Conservation (phyloP, 1,140 invertebrate species). For the Eubasilissa regina region DNA sequence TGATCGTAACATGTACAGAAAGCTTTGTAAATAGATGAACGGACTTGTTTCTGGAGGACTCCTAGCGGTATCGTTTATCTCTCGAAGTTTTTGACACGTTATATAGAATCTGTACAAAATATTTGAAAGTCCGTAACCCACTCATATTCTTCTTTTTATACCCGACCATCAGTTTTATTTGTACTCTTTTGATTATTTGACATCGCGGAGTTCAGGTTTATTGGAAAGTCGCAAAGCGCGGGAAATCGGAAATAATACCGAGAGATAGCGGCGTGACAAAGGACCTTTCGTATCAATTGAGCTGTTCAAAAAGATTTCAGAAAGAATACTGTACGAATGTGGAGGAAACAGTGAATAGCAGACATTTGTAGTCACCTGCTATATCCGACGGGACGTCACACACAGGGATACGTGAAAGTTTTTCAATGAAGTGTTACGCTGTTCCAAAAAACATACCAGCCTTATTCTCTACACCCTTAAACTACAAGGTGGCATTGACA, state of each 20-base stretch:
- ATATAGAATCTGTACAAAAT: background rate
- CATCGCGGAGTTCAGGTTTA: background rate
- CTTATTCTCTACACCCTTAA: background rate
- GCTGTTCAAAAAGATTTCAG: constrained; percentile 25
- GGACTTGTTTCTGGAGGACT: background rate
- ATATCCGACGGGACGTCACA: constrained; percentile 15
- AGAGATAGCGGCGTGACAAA: constrained; percentile 26
- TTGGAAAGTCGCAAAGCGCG: constrained; percentile 20
- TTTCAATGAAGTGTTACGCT: constrained; percentile 23
- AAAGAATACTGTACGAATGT: constrained; percentile 21
- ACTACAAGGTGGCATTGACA: no score
- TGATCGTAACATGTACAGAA: constrained; percentile 19
- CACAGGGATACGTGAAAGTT: constrained; percentile 27
- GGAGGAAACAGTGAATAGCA: constrained; percentile 25
- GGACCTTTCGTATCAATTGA: constrained; percentile 41
- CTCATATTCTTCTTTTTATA: constrained; percentile 2
- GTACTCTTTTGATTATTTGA: constrained; percentile 6
- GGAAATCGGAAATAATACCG: constrained; percentile 37
- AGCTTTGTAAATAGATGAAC: constrained; percentile 26
- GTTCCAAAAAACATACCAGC: background rate
- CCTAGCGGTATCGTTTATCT: background rate
- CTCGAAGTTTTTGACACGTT: background rate
- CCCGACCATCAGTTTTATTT: constrained; percentile 8
- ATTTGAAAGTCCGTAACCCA: background rate
- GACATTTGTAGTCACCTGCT: constrained; percentile 29